phyloP scores from a whole-genome alignment of 2,113 vertebrate species.

The Aspiorhynchus laticeps region DNA sequence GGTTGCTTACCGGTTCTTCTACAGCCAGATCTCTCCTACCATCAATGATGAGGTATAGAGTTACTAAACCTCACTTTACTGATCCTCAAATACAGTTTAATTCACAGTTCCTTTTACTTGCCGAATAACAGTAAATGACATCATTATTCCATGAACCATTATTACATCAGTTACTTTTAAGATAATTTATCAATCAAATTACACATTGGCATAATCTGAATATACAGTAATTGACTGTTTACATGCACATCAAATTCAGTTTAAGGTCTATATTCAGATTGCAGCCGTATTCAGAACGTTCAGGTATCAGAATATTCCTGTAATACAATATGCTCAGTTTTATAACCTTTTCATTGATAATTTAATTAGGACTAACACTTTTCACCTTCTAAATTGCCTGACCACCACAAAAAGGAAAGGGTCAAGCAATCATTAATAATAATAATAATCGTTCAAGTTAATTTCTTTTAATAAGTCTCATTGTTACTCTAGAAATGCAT shows the following conservation, averaged over 20 bases:
- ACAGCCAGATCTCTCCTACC: slow-evolving; percentile 79
- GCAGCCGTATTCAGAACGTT: background rate
- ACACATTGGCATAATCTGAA: background rate
- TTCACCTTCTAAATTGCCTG: background rate
- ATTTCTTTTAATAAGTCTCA: too few species aligned
- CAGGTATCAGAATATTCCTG: background rate
- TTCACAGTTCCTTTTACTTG: background rate
- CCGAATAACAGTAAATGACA: background rate
- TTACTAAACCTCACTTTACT: background rate
- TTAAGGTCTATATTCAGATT: background rate
- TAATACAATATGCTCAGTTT: background rate
- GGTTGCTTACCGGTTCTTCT: slow-evolving; percentile 82
- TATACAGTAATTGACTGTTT: background rate
- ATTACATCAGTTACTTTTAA: background rate
- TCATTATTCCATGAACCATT: background rate
- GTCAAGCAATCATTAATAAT: too few species aligned
- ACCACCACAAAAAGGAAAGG: background rate
- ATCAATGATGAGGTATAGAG: slow-evolving; percentile 82
- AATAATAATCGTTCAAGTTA: too few species aligned
- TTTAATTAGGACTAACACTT: background rate
- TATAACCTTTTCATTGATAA: background rate
- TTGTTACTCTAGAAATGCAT: background rate
- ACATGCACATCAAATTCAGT: background rate
- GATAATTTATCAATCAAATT: background rate
- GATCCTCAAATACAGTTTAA: background rate